Evolutionary conservation across 1,140 invertebrate genomes (phyloP).

Genomic region (Adoxophyes honmai): DNA sequence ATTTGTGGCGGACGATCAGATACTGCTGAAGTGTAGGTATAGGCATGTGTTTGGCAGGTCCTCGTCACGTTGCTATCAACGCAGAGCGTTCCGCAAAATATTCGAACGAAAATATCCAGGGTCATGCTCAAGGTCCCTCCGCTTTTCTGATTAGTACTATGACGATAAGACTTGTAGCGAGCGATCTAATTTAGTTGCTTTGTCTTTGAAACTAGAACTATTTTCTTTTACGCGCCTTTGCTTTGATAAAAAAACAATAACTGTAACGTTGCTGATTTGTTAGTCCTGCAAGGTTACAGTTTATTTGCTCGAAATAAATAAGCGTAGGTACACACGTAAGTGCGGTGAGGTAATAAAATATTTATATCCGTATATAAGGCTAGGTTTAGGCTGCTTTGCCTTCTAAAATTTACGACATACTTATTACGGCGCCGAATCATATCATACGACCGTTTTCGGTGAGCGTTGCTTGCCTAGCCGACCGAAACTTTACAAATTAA

Average conservation of each 20-base stretch:
- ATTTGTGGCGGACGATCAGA: constrained; percentile 19
- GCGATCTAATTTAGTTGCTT: constrained; percentile 40
- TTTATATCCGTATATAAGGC: constrained; percentile 8
- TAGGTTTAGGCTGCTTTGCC: background rate
- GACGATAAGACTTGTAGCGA: constrained; percentile 51
- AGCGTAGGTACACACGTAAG: constrained; percentile 1
- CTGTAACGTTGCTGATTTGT: constrained; percentile 61
- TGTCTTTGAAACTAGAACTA: constrained; percentile 29
- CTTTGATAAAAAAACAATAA: constrained; percentile 61
- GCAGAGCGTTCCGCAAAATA: constrained; percentile 56
- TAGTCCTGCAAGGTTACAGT: constrained; percentile 54
- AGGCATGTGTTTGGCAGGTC: constrained; percentile 5
- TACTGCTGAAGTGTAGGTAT: background rate
- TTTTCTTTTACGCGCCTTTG: constrained; percentile 28
- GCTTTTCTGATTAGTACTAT: constrained; percentile 69
- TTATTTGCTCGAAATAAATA: constrained; percentile 25
- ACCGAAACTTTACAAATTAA: too few species aligned
- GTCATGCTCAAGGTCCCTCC: constrained; percentile 66
- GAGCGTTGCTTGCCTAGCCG: too few species aligned
- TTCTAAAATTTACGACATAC: constrained; percentile 8
- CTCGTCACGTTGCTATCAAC: constrained; percentile 27
- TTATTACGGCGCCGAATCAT: background rate
- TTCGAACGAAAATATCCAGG: constrained; percentile 73
- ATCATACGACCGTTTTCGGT: too few species aligned
- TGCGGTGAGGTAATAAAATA: constrained; percentile 12